Evolutionary conservation across 2,113 vertebrate genomes (phyloP), one percentile per base, ranked within the genome.

Genomic region (Xenopus laevis): DNA sequence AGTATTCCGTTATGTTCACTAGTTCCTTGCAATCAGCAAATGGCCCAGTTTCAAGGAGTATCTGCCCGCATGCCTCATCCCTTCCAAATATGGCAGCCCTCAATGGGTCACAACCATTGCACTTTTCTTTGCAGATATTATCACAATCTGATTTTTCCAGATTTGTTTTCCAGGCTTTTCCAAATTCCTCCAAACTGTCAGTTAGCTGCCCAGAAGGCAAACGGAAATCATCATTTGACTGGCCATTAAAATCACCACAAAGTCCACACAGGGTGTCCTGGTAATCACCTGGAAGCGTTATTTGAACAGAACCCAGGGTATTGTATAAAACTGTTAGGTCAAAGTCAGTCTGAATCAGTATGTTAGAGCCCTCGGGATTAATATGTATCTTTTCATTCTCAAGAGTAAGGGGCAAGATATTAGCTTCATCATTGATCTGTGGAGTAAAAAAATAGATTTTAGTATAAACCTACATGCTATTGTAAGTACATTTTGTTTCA

Each of bases 161-260:
- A 44, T 83, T 78, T 60, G 85, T 63, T 5, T 61, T 82, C 89
- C 87, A 90, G 0, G 86, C 77, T 68, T 71, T 79, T 21, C 83
- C 87, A 77, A 89, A 91, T 0, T 61, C 70, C 60, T 86, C 84
- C 0, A 80, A 30, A 0, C 33, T 78, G 0, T 46, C 30, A 0
- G 77, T 68, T 52, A 12, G 11, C 66, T 7, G 78, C 4, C 85
- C 86, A 53, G 7, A 20, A 1, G 87, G 87, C 69, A 88, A 81
- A 16, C 3, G 78, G 72, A 87, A 86, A 78, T 91, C 89, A 66
- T 91, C 86, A 0, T 11, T 4, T 0, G 17, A 0, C 0, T 83
- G 78, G 10, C 80, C 81, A 78, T 91, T 87, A 79, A 87, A 90
- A 79, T 91, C 82, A 17, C 88, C 90, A 13, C 88, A 91, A 18